Evolutionary conservation across 2,888 invertebrate species (phyloP).

Genomic region (Bombylius major): DNA sequence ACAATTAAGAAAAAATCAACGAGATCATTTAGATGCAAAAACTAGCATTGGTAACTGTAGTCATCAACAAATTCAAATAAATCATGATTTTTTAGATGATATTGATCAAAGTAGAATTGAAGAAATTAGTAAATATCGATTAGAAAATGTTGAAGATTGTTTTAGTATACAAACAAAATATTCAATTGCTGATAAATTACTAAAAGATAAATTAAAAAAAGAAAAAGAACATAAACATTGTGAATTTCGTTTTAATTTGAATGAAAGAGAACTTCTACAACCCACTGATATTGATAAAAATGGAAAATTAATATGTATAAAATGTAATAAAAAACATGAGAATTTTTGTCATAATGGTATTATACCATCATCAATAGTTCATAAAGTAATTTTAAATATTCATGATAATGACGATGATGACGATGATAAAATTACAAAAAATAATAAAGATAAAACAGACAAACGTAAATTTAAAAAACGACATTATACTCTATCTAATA

Average conservation of each 20-base stretch:
- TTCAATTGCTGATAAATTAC: neutral
- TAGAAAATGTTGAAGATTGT: constrained; percentile 2
- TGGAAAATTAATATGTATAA: neutral
- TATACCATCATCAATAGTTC: neutral
- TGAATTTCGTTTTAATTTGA: constrained; percentile 3
- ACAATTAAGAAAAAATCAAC: neutral
- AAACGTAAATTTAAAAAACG: too few relatives aligned
- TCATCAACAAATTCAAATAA: too few relatives aligned
- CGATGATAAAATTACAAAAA: too few relatives aligned
- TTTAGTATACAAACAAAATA: constrained; percentile 1
- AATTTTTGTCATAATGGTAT: neutral
- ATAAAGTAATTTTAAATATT: too few relatives aligned
- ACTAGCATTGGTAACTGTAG: too few relatives aligned
- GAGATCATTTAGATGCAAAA: too few relatives aligned
- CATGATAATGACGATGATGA: too few relatives aligned
- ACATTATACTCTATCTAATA: too few relatives aligned
- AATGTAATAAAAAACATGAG: neutral
- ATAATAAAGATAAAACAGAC: too few relatives aligned
- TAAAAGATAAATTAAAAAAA: neutral
- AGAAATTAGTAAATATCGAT: constrained; percentile 2
- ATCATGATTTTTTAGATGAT: neutral
- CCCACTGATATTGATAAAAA: neutral
- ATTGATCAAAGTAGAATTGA: neutral
- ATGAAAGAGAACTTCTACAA: neutral
- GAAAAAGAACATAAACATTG: neutral